phyloP scores from a whole-genome alignment of 2,797 vertebrate genomes.

The Helarctos malayanus region DNA sequence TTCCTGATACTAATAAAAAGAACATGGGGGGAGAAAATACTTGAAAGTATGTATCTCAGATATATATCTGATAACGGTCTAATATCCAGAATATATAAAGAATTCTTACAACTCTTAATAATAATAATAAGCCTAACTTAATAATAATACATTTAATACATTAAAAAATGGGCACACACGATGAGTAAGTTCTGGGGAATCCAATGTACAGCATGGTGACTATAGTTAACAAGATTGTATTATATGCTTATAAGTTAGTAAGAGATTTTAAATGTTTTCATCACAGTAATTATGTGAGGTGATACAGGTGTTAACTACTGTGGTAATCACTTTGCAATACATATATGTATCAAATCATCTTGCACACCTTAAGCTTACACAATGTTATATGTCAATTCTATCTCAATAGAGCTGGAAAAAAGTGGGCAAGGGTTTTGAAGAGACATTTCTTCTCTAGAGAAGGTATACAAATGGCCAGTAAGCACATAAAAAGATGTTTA shows the following conservation, averaged over 20 bases:
- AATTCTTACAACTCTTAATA: neutral
- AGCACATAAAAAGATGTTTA: constrained; percentile 18
- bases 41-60: constrained; percentile 40
- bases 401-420: constrained; percentile 19
- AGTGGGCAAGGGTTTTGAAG: neutral
- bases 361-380: neutral
- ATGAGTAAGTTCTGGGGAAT: neutral
- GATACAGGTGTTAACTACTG: neutral
- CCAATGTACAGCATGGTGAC: neutral
- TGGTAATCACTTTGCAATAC: neutral
- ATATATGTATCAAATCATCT: neutral
- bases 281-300: neutral
- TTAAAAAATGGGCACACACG: constrained; percentile 25
- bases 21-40: constrained; percentile 5
- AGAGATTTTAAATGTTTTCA: neutral
- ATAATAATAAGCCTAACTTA: neutral
- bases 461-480: neutral
- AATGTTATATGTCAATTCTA: neutral
- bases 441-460: constrained; percentile 34
- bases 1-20: constrained; percentile 95
- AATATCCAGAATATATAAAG: constrained; percentile 15
- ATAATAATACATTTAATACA: neutral
- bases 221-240: neutral
- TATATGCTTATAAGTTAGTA: neutral
- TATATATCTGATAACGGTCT: neutral